Conservation (phyloP, 2,797 vertebrate species). For the Salmo trutta region DNA sequence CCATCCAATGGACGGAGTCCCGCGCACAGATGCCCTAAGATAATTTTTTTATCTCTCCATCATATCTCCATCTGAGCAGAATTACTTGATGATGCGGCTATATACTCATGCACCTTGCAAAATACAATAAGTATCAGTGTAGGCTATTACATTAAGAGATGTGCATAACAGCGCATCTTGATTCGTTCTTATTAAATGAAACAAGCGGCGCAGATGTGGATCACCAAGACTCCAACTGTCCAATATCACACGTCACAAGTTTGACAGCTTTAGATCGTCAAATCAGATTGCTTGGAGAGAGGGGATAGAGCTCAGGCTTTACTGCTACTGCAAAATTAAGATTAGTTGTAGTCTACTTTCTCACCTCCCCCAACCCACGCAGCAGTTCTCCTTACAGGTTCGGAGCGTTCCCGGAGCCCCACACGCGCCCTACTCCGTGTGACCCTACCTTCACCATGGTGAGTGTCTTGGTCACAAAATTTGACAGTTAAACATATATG, state of each 20-base stretch:
- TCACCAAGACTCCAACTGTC: slow-evolving; percentile 53
- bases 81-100: neutral
- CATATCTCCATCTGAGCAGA: neutral
- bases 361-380: slow-evolving; percentile 63
- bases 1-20: slow-evolving; percentile 3
- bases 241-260: slow-evolving; percentile 73
- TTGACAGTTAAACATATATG: slow-evolving; percentile 1
- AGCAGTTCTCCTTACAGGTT: slow-evolving; percentile 70
- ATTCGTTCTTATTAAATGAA: neutral
- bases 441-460: slow-evolving; percentile 74
- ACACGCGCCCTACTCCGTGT: slow-evolving; percentile 52
- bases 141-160: neutral
- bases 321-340: slow-evolving; percentile 57
- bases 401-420: slow-evolving; percentile 66
- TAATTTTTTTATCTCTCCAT: neutral
- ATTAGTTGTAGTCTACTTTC: slow-evolving; percentile 46
- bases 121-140: neutral
- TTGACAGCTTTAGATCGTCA: slow-evolving; percentile 77
- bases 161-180: neutral
- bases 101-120: neutral
- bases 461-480: slow-evolving; percentile 58
- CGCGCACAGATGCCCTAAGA: neutral
- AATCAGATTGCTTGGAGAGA: slow-evolving; percentile 72
- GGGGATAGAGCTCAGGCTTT: slow-evolving; percentile 65
- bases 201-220: slow-evolving; percentile 14